Evolutionary conservation across 1,140 invertebrate species (phyloP).

Genomic region (Oedothorax gibbosus): DNA sequence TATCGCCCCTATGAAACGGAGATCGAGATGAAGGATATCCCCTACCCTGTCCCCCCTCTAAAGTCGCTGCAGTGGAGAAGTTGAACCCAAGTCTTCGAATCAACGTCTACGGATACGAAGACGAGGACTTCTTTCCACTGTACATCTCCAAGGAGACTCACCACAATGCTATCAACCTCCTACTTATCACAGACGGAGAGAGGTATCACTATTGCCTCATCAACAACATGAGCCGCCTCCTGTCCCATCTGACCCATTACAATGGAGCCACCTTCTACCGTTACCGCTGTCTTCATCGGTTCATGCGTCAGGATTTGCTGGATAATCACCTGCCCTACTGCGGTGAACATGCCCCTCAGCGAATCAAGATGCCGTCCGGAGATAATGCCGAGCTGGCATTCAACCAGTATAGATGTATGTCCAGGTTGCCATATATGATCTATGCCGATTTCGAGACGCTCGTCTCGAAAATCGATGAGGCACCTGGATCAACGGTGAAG

Average conservation of each 20-base stretch:
- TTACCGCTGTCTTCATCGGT: not conserved
- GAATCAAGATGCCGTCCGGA: not conserved
- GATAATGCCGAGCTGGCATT: not conserved
- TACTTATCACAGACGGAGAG: not conserved
- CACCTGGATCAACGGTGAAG: not conserved
- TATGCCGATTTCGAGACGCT: conserved; percentile 18
- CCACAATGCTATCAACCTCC: no score
- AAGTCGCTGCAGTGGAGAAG: no score
- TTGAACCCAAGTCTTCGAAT: no score
- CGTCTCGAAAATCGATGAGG: not conserved
- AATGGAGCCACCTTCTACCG: not conserved
- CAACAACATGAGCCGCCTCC: not conserved
- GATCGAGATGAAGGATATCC: no score
- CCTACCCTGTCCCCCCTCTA: no score
- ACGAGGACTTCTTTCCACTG: no score
- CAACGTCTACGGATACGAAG: not conserved
- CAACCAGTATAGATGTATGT: not conserved
- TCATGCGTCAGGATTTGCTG: not conserved
- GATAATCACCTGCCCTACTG: not conserved
- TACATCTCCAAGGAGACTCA: no score
- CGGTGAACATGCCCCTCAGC: not conserved
- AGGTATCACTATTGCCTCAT: not conserved
- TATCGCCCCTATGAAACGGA: not conserved
- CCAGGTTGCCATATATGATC: not conserved
- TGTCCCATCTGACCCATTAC: not conserved